Percentiles rank a stretch among this genome's conserved stretches.
Conservation (phyloP, 2,113 vertebrate genomes). For the Pogonocichla stellata region DNA sequence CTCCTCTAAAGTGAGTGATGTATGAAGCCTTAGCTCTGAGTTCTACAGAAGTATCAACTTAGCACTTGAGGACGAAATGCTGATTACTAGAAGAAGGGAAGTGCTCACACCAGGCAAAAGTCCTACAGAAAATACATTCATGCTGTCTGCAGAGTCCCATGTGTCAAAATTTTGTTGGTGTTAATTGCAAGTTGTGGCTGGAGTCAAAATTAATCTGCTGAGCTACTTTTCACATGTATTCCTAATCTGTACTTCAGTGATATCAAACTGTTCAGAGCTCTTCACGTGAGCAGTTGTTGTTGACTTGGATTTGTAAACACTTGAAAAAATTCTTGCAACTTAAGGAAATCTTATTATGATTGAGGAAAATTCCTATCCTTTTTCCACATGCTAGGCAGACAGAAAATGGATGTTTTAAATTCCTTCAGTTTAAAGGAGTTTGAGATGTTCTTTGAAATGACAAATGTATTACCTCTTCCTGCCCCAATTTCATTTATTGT, state of each 20-base stretch:
- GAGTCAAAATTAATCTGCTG: background rate
- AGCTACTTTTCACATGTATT: background rate
- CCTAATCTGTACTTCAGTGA: background rate
- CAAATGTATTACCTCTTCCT: background rate
- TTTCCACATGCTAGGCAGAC: background rate
- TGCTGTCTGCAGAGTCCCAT: background rate
- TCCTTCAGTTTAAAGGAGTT: slow-evolving; percentile 20
- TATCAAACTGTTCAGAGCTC: background rate
- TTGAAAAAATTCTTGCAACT: slow-evolving; percentile 32
- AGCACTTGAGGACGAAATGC: background rate
- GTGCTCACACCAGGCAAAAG: background rate
- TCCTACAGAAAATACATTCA: background rate
- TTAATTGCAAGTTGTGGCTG: background rate
- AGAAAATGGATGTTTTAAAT: slow-evolving; percentile 36
- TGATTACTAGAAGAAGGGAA: background rate
- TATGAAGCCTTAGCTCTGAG: background rate
- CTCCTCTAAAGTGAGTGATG: background rate
- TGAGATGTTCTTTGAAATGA: background rate
- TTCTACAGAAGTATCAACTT: background rate
- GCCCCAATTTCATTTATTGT: background rate
- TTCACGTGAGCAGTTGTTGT: background rate
- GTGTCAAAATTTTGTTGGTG: background rate
- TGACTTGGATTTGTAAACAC: slow-evolving; percentile 1
- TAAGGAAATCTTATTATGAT: slow-evolving; percentile 15
- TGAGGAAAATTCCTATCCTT: slow-evolving; percentile 37